phyloP scores from a whole-genome alignment of 1,140 invertebrate genomes.

The Zaprionus capensis region DNA sequence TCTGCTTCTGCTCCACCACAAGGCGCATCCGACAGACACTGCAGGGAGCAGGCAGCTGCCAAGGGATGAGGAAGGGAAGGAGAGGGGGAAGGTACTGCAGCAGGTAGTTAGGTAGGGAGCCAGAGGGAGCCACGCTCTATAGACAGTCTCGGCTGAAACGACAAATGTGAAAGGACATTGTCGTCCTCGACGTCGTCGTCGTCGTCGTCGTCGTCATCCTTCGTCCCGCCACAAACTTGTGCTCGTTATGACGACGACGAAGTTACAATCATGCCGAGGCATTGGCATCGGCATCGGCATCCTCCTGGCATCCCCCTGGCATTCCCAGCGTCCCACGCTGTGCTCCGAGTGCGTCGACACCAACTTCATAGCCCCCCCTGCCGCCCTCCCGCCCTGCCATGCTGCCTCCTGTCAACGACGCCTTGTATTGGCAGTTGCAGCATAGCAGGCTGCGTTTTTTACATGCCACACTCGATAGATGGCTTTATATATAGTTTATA shows the following conservation, averaged over 20 bases:
- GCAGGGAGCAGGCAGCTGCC: neutral
- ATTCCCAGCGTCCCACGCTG: neutral
- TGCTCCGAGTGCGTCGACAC: constrained; percentile 72
- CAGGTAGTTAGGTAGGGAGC: constrained; percentile 6
- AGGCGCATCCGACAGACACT: constrained; percentile 19
- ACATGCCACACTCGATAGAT: neutral
- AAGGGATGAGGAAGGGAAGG: neutral
- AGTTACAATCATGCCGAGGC: constrained; percentile 51
- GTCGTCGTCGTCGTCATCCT: constrained; percentile 21
- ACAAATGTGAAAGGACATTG: constrained; percentile 82
- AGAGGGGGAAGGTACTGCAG: neutral
- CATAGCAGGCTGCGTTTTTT: neutral
- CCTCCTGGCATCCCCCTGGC: neutral
- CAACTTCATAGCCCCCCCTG: constrained; percentile 39
- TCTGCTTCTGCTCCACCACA: constrained; percentile 13
- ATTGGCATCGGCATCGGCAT: constrained; percentile 1
- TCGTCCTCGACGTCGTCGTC: constrained; percentile 52
- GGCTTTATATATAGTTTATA: neutral
- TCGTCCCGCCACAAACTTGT: constrained; percentile 40
- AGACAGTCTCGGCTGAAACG: constrained; percentile 73
- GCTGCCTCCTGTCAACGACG: neutral
- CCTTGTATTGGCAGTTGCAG: constrained; percentile 17
- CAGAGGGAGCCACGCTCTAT: constrained; percentile 27
- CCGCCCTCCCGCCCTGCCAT: neutral
- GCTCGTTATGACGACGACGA: constrained; percentile 62